Base-by-base conservation (phyloP, 2,888 invertebrate species). In the Drosophila recens region DNA sequence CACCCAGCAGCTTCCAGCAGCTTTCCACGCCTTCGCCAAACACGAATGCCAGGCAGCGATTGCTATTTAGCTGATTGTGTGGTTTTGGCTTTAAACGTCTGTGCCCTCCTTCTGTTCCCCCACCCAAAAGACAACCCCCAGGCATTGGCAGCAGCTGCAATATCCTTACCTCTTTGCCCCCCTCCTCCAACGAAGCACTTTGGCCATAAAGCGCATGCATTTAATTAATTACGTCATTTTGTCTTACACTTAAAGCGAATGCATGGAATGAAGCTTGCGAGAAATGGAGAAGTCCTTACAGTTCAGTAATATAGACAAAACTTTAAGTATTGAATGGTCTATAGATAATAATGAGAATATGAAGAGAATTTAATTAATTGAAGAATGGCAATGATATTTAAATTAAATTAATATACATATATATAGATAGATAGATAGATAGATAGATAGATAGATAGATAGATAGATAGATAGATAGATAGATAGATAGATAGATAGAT, bases 51-150 rank as follows among this genome's bases (percentile, higher is more conserved):
- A 66, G 68, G 49, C 87, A 71, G 64, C 87, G 68, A 85, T 75
- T 83, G 86, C 88, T 85, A 83, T 83, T 83, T 83, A 83, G 83
- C 88, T 83, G 83, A 83, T 83, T 83, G 86, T 83, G 83, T 85
- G 88, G 83, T 83, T 83, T 87, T 77, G 75, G 69, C 82, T 82
- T 82, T 72, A 79, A 87, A 52, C 75, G 66, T 69, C 69, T 75
- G 66, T 53, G 49, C 53, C 36, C 40, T 17, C 10, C 11, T n/a
- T 15, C 10, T 40, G 10, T 5, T 10, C 33, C 54, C 13, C 23
- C 38, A 10, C 23, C 40, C 30, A 42, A 30, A 5, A 13, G 33
- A 40, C 40, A 56, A 34, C 61, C 20, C 33, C 48, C 51, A 54
- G 17, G 13, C 42, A 40, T 6, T 53, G 34, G 33, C 23, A 49